phyloP scores from a whole-genome alignment of 2,113 vertebrate species.

The Rattus norvegicus region DNA sequence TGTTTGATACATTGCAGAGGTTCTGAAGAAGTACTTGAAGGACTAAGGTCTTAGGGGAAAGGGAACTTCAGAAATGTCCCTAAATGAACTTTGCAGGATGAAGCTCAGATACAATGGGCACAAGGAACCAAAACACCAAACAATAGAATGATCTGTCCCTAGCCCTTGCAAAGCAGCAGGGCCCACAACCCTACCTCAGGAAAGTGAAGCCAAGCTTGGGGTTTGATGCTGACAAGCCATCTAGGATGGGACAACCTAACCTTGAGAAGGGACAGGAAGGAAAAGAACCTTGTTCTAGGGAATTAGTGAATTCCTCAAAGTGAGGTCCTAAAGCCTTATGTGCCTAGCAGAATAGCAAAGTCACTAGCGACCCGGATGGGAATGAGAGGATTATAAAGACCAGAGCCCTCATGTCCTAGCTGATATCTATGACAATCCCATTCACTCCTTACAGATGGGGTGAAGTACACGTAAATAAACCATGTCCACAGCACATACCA shows the following conservation, averaged over 20 bases:
- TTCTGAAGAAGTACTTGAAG: not conserved
- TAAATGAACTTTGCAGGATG: not conserved
- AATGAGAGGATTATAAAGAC: not conserved
- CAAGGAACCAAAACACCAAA: not conserved
- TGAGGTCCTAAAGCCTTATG: not conserved
- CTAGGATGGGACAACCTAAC: not conserved
- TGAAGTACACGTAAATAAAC: not conserved
- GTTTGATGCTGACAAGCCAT: not conserved
- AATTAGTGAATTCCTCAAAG: not conserved
- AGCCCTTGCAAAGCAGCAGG: not conserved
- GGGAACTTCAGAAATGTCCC: not conserved
- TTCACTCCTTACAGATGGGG: not conserved
- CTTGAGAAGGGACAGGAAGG: not conserved
- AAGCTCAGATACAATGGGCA: not conserved
- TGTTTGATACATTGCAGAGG: not conserved
- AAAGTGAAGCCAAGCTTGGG: not conserved
- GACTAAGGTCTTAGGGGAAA: not conserved
- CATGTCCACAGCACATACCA: not conserved
- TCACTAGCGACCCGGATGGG: not conserved
- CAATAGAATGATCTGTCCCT: not conserved
- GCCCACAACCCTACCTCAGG: not conserved
- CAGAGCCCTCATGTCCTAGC: rapidly evolving
- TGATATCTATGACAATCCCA: not conserved
- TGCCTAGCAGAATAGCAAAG: not conserved
- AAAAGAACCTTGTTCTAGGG: not conserved